Evolutionary conservation across 2,888 invertebrate species (phyloP).

Genomic region (Ophion costatus): DNA sequence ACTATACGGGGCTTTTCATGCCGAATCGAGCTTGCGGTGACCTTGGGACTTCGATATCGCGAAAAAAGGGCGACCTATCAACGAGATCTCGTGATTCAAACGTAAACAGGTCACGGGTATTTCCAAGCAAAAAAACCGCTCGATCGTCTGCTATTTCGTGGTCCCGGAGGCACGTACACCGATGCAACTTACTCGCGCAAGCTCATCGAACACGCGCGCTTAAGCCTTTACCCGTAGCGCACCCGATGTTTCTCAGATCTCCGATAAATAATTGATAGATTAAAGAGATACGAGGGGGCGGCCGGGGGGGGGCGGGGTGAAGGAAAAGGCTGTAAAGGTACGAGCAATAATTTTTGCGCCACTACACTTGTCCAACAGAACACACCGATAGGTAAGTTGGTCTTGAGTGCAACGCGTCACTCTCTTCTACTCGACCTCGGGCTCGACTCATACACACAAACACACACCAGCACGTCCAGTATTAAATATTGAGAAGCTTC

Average conservation of each 20-base stretch:
- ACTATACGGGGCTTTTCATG: neutral
- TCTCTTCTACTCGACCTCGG: slow-evolving; percentile 34
- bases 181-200: slow-evolving; percentile 42
- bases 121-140: neutral
- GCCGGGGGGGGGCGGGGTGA: neutral
- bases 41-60: neutral
- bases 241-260: slow-evolving; percentile 44
- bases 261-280: slow-evolving; percentile 54
- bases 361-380: slow-evolving; percentile 5
- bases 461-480: slow-evolving; percentile 41
- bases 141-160: neutral
- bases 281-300: neutral
- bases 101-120: neutral
- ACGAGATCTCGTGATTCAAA: neutral
- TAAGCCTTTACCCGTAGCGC: slow-evolving; percentile 7
- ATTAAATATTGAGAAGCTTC: slow-evolving; percentile 64
- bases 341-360: slow-evolving; percentile 18
- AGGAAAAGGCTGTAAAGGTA: slow-evolving; percentile 10
- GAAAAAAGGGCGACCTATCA: too few species aligned
- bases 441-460: slow-evolving; percentile 30
- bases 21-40: neutral
- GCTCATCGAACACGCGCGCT: neutral
- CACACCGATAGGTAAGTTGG: slow-evolving; percentile 19
- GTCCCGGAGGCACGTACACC: neutral
- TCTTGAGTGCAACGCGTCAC: slow-evolving; percentile 41